phyloP scores from a whole-genome alignment of 2,888 invertebrate genomes.

The Alloplasta piceator region DNA sequence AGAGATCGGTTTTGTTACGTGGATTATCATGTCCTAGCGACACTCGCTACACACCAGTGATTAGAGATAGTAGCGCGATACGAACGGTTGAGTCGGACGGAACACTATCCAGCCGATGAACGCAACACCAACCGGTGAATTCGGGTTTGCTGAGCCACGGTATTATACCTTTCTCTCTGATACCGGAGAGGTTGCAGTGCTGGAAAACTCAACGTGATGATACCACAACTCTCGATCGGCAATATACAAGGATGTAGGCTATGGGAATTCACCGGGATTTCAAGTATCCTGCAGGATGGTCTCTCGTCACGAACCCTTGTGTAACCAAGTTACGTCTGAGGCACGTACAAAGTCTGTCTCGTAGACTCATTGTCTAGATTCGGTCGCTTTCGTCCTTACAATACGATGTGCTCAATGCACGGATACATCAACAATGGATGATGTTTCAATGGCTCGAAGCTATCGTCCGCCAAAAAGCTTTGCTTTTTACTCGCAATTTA shows the following conservation, averaged over 20 bases:
- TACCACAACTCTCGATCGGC: conserved; percentile 35
- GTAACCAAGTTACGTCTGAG: conserved; percentile 32
- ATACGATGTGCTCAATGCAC: background rate
- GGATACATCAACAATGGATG: background rate
- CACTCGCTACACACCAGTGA: conserved; percentile 70
- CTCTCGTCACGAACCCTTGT: conserved; percentile 55
- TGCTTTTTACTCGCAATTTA: background rate
- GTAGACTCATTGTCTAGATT: conserved; percentile 26
- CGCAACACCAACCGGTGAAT: conserved; percentile 5
- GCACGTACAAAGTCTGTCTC: conserved; percentile 40
- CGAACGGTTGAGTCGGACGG: conserved; percentile 47
- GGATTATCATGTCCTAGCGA: conserved; percentile 74
- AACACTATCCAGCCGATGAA: conserved; percentile 32
- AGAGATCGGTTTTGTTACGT: conserved; percentile 76
- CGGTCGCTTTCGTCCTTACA: conserved; percentile 1
- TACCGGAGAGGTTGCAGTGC: conserved; percentile 10
- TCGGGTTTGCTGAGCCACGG: conserved; percentile 30
- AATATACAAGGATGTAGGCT: conserved; percentile 22
- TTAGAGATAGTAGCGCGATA: conserved; percentile 71
- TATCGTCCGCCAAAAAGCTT: background rate
- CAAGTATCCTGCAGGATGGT: conserved; percentile 42
- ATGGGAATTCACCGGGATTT: conserved; percentile 8
- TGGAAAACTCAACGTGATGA: conserved; percentile 22
- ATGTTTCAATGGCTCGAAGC: background rate
- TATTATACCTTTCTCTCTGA: background rate